Evolutionary conservation across 2,797 vertebrate genomes (phyloP).

Genomic region (Eulemur coronatus): DNA sequence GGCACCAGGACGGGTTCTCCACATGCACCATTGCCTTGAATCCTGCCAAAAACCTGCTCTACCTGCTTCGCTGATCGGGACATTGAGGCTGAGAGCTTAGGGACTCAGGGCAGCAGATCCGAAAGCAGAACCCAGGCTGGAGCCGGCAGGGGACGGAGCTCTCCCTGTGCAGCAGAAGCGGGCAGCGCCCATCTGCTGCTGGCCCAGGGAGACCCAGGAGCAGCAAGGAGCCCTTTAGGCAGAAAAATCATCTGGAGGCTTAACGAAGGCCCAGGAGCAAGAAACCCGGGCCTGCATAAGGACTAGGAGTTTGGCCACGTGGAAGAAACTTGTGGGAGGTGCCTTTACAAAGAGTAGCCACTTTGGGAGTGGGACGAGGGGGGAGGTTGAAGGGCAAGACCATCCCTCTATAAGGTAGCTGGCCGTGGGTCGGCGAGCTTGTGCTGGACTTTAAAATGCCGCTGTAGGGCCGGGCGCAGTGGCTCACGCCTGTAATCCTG

Average conservation of each 20-base stretch:
- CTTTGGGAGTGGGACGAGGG: rapidly evolving
- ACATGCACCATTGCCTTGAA: not conserved
- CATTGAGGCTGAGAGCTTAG: not conserved
- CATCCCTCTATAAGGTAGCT: not conserved
- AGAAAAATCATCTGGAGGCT: not conserved
- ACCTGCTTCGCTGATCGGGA: not conserved
- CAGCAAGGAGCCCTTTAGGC: not conserved
- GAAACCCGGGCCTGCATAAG: not conserved
- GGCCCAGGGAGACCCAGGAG: not conserved
- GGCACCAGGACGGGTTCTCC: not conserved
- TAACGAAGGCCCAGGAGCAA: not conserved
- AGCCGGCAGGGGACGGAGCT: rapidly evolving
- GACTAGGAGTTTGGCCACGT: not conserved
- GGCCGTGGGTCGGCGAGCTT: not conserved
- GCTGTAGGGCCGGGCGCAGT: not conserved
- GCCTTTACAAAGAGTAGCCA: not conserved
- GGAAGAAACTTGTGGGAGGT: not conserved
- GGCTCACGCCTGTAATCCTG: too few relatives aligned
- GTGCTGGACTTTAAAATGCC: not conserved
- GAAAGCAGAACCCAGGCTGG: not conserved
- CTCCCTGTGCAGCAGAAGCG: not conserved
- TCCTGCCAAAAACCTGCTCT: not conserved
- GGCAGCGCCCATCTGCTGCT: not conserved
- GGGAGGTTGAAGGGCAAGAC: not conserved
- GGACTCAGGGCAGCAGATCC: too few relatives aligned